Conservation (phyloP, 1,140 invertebrate genomes). For the Drosophila watanabei region DNA sequence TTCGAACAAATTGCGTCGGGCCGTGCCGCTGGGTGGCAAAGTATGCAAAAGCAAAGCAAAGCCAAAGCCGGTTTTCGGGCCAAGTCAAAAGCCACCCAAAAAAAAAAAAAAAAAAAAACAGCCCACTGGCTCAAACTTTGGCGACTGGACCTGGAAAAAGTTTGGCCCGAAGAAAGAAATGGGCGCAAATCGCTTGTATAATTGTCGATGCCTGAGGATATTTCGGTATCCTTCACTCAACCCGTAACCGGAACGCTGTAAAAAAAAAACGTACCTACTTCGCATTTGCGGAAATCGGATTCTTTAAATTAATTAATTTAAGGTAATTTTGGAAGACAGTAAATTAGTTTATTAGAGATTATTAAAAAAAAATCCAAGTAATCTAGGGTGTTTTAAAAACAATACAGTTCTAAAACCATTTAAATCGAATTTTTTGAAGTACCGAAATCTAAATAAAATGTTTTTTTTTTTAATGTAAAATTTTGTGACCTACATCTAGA, state of each 20-base stretch:
- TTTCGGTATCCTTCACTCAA: background rate
- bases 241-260: background rate
- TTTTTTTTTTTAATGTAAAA: no score
- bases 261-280: background rate
- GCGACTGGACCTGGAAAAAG: slow-evolving; percentile 18
- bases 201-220: slow-evolving; percentile 52
- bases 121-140: slow-evolving; percentile 9
- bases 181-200: slow-evolving; percentile 53
- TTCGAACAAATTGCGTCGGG: slow-evolving; percentile 35
- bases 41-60: slow-evolving; percentile 46
- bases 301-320: no score
- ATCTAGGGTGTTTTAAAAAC: no score
- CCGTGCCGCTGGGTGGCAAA: slow-evolving; percentile 29
- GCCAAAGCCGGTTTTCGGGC: background rate
- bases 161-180: slow-evolving; percentile 15
- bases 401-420: no score
- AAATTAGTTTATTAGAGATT: no score
- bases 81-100: slow-evolving; percentile 4
- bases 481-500: no score
- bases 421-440: no score
- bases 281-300: background rate
- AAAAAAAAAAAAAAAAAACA: background rate
- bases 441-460: no score
- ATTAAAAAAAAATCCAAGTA: no score
- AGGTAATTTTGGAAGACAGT: no score